Evolutionary conservation across 2,113 vertebrate species (phyloP), one percentile per base, ranked within the genome.

Genomic region (Crocuta crocuta): DNA sequence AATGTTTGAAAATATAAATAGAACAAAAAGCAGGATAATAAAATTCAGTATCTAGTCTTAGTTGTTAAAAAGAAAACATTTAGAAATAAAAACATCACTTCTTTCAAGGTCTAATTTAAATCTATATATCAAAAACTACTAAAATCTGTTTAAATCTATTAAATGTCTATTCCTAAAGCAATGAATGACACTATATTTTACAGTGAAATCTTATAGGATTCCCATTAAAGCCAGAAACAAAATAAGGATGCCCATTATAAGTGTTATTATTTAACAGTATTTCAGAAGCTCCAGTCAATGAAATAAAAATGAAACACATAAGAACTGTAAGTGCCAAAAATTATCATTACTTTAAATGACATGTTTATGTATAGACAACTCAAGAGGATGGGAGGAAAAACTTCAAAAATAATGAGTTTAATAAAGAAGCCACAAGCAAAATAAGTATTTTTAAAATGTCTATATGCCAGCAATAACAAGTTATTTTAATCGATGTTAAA

Each of bases 401-500:
- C 7, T 83, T 88, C 84, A 11, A 89, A 95, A 90, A 73, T 39
- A 84, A 70, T 87, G 58, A 91, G 11, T 78, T 94, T 45, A 93
- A 74, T 85, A 90, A 94, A 89, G 66, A 95, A 95, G 26, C 24
- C 24, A 94, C 61, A 94, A 45, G 82, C 31, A 53, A 95, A 90
- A 55, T 71, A 92, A 81, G 74, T 70, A 81, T 58, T 84, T 63
- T 53, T 24, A 26, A 83, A 95, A 94, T 91, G 24, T 66, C 43
- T 43, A 53, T 35, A 55, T 45, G 35, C 71, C 33, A 84, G 66
- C 13, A 85, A 92, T 68, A 61, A 45, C 53, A 26, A 95, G 55
- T 91, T 91, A 90, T 81, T 93, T 91, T 87, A 97, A 94, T 48
- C 28, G 68, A 66, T 73, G 48, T 89, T 91, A 93, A 97, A 66